Percentiles rank a stretch among this genome's conserved stretches.
Conservation (phyloP, 64 coral and sea anemone genomes). For the Pachyseris speciosa region DNA sequence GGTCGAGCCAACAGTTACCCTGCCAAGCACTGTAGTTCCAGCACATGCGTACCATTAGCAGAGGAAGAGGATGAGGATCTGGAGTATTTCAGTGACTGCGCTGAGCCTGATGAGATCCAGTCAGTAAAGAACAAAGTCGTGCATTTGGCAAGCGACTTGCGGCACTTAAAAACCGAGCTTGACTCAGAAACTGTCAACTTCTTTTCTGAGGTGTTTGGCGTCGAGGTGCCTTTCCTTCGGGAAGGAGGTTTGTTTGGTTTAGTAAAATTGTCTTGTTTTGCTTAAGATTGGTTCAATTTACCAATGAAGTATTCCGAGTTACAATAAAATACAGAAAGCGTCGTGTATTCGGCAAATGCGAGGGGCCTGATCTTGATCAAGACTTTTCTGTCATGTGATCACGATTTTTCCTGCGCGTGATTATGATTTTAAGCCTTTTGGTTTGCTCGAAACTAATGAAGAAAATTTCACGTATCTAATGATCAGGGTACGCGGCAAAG, state of each 20-base stretch:
- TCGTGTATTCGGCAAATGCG: too few relatives aligned
- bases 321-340: too few relatives aligned
- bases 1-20: neutral
- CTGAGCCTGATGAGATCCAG: conserved; percentile 37
- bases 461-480: too few relatives aligned
- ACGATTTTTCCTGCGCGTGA: too few relatives aligned
- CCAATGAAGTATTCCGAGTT: too few relatives aligned
- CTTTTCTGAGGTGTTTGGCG: conserved; percentile 84
- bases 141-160: conserved; percentile 70
- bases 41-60: conserved; percentile 59
- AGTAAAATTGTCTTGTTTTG: neutral
- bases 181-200: conserved; percentile 85
- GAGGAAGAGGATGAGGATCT: conserved; percentile 89
- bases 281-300: too few relatives aligned
- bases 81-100: conserved; percentile 16
- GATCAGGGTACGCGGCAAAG: too few relatives aligned
- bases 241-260: conserved; percentile 56
- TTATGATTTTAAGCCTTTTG: too few relatives aligned
- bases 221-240: conserved; percentile 64
- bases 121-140: conserved; percentile 73
- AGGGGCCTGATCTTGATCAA: too few relatives aligned
- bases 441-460: too few relatives aligned
- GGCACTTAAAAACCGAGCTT: conserved; percentile 73
- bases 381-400: too few relatives aligned
- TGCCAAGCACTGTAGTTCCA: neutral